Evolutionary conservation across 2,113 vertebrate species (phyloP).

Genomic region (Paracanthobrama guichenoti): DNA sequence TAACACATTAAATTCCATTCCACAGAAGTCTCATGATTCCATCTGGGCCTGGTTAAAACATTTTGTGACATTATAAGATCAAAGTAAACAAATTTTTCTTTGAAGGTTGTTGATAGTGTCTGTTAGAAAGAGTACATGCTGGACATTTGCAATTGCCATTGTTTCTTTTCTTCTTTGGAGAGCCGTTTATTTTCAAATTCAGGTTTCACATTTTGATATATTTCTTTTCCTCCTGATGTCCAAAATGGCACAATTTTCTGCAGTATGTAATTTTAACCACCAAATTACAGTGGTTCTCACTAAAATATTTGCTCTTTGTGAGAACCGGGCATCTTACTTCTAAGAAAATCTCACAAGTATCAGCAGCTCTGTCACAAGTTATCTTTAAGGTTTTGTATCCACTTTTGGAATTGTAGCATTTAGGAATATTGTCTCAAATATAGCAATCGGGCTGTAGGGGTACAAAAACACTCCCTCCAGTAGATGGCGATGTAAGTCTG

Average conservation of each 20-base stretch:
- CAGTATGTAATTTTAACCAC: background rate
- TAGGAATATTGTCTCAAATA: background rate
- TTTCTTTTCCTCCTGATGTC: background rate
- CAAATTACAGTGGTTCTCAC: slow-evolving; percentile 11
- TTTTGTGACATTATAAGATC: background rate
- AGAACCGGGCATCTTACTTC: background rate
- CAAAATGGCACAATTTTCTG: background rate
- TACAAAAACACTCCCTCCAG: slow-evolving; percentile 53
- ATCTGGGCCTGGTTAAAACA: background rate
- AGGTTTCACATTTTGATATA: background rate
- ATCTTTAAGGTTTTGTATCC: background rate
- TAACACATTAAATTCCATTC: background rate
- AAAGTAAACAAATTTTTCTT: background rate
- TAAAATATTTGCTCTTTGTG: background rate
- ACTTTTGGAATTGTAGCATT: background rate
- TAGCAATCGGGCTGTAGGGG: background rate
- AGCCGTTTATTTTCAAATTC: background rate
- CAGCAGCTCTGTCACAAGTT: background rate
- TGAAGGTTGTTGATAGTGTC: background rate
- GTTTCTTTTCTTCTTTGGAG: slow-evolving; percentile 8
- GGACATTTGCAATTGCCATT: background rate
- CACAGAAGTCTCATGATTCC: background rate
- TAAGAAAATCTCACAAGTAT: background rate
- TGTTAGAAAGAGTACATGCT: background rate
- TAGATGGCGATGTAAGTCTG: slow-evolving; percentile 62